phyloP scores from a whole-genome alignment of 2,113 vertebrate species.

The zebrafish (Danio rerio) region DNA sequence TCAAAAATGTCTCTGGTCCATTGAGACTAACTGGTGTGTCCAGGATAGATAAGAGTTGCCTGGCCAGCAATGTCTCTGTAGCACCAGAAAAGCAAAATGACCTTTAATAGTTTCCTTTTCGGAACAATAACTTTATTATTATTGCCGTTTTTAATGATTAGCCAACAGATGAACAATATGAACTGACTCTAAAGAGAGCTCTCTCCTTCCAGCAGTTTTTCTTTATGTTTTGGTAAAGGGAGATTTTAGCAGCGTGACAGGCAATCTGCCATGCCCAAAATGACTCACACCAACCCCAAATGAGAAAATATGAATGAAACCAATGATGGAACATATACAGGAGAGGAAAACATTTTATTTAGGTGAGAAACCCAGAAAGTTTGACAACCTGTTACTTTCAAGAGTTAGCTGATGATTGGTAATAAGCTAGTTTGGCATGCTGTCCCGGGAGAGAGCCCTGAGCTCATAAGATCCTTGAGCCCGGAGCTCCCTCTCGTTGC shows the following conservation, averaged over 20 bases:
- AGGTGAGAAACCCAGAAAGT: slow-evolving; percentile 23
- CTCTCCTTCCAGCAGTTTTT: slow-evolving; percentile 38
- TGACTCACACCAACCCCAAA: slow-evolving; percentile 16
- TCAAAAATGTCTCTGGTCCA: slow-evolving; percentile 76
- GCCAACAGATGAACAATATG: slow-evolving; percentile 72
- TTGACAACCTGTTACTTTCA: slow-evolving; percentile 36
- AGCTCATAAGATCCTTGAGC: too few species aligned
- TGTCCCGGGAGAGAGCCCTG: too few species aligned
- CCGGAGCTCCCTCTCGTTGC: too few species aligned
- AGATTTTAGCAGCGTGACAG: slow-evolving; percentile 37
- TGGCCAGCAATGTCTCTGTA: slow-evolving; percentile 73
- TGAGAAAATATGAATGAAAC: slow-evolving; percentile 43
- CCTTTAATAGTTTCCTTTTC: slow-evolving; percentile 63
- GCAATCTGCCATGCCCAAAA: slow-evolving; percentile 24
- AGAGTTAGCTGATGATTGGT: too few species aligned
- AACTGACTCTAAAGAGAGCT: slow-evolving; percentile 48
- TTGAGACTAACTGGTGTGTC: slow-evolving; percentile 79
- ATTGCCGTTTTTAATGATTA: slow-evolving; percentile 74
- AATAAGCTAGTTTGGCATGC: too few species aligned
- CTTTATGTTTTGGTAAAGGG: slow-evolving; percentile 17
- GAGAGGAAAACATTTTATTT: slow-evolving; percentile 11
- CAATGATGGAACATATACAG: slow-evolving; percentile 32
- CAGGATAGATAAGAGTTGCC: slow-evolving; percentile 79
- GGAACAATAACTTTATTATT: slow-evolving; percentile 69
- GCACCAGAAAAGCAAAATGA: slow-evolving; percentile 50